Conservation (phyloP, 2,113 vertebrate genomes). For the Urocynchramus pylzowi region DNA sequence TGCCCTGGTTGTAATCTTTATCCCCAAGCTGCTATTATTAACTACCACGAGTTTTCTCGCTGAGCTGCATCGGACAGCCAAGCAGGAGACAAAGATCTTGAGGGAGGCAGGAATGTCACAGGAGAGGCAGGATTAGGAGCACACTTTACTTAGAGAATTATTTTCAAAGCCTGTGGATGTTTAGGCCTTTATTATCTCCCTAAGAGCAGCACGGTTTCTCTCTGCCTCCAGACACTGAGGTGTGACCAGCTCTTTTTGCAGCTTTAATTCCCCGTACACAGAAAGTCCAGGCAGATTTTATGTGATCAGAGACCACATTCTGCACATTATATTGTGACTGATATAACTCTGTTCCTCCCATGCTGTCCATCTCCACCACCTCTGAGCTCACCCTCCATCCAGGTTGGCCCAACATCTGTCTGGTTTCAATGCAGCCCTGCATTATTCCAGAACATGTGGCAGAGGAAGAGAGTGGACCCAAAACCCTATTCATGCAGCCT, state of each 20-base stretch:
- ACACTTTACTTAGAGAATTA: background rate
- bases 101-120: background rate
- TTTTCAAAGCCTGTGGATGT: constrained; percentile 2
- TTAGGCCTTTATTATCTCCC: constrained; percentile 8
- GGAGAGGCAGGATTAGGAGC: constrained; percentile 35
- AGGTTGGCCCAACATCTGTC: background rate
- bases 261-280: accelerated
- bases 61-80: background rate
- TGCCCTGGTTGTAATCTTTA: constrained; percentile 2
- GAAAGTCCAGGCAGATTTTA: background rate
- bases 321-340: accelerated
- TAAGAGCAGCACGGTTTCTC: background rate
- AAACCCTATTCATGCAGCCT: background rate
- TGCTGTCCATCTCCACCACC: background rate
- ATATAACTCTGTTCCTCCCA: background rate
- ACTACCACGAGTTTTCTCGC: background rate
- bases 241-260: background rate
- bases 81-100: constrained; percentile 44
- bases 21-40: constrained; percentile 28
- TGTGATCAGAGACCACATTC: background rate
- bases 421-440: background rate
- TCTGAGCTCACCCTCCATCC: background rate
- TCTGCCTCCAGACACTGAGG: background rate
- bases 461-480: background rate
- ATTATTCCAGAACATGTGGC: background rate